Evolutionary conservation across 2,113 vertebrate genomes (phyloP), one percentile per base, ranked within the genome.

Genomic region (Gavialis gangeticus): DNA sequence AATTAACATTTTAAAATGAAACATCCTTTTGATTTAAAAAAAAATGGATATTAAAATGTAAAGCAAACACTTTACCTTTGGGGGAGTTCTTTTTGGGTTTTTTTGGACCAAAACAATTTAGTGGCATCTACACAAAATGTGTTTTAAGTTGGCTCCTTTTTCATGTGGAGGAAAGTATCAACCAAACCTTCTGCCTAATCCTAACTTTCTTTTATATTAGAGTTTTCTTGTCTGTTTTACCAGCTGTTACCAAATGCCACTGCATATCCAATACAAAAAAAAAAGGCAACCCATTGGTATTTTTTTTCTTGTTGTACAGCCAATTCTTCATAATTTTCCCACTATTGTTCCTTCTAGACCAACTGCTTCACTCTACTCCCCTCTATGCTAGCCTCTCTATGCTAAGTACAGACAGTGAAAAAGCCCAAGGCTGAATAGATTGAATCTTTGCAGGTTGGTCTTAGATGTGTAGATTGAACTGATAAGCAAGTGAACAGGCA

Each of bases 281-380:
- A 88, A 62, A 90, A 91, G 37, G 62, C 62, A 30, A 17, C 64
- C 6, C 5, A 28, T 75, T 57, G 75, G 3, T n/a, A 58, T 64
- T 85, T 28, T 3, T 75, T 60, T 92, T 94, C 56, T 84, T 84
- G 66, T 25, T 64, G 37, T 73, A 19, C 37, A 82, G 34, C 75
- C 84, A 12, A 0, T 85, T 22, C 34, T 64, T 87, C 37, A 3
- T 58, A 54, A 55, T 73, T 88, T 67, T 75, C 28, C 60, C 77
- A 54, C 24, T 69, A 10, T 62, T 88, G 64, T 79, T 84, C 56
- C 84, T 88, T 4, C 0, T n/a, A 37, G 76, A 12, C 63, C 79
- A 87, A 60, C 86, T 94, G 60, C 73, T 84, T 67, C 9, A 2
- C 17, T 89, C 71, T 54, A 73, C 92, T 91, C 60, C 64, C 82